Percentiles rank a stretch among this genome's conserved stretches.
These are phyloP conservation scores for Poeciliopsis paucimaculata DNA, from an alignment of 2,797 vertebrate genomes.

Conservation along the genomic window DNA sequence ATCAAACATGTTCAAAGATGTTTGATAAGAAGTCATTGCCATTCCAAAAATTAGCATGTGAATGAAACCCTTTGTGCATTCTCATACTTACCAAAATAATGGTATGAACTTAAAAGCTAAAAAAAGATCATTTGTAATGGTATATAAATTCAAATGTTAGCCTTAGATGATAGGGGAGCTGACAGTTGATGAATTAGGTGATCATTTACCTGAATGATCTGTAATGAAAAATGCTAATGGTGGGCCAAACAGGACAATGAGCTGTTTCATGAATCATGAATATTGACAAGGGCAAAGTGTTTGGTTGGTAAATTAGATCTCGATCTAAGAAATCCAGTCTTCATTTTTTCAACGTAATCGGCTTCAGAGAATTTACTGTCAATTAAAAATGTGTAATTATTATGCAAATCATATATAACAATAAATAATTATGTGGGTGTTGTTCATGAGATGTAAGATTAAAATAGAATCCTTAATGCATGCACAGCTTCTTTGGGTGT, in stretches of 20 bases:
- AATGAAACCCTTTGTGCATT: slow-evolving; percentile 23
- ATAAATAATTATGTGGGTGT: slow-evolving; percentile 6
- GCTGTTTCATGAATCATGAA: slow-evolving; percentile 39
- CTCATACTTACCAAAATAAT: slow-evolving; percentile 14
- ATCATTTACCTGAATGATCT: slow-evolving; percentile 35
- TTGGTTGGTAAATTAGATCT: slow-evolving; percentile 35
- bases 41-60: slow-evolving; percentile 52
- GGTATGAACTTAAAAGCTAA: slow-evolving; percentile 16
- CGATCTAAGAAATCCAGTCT: slow-evolving; percentile 4
- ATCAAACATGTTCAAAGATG: slow-evolving; percentile 74
- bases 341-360: slow-evolving; percentile 12
- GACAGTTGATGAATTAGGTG: slow-evolving; percentile 19
- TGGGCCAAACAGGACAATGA: slow-evolving; percentile 29
- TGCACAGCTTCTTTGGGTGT: not conserved
- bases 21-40: slow-evolving; percentile 82
- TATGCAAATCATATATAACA: slow-evolving; percentile 4
- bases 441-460: not conserved
- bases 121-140: not conserved
- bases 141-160: slow-evolving; percentile 10
- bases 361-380: not conserved
- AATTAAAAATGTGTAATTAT: slow-evolving; percentile 5
- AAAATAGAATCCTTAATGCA: not conserved
- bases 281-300: slow-evolving; percentile 28
- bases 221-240: slow-evolving; percentile 36
- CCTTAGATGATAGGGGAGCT: not conserved